Conservation (phyloP, 2,113 vertebrate species). For the Galbula dea region DNA sequence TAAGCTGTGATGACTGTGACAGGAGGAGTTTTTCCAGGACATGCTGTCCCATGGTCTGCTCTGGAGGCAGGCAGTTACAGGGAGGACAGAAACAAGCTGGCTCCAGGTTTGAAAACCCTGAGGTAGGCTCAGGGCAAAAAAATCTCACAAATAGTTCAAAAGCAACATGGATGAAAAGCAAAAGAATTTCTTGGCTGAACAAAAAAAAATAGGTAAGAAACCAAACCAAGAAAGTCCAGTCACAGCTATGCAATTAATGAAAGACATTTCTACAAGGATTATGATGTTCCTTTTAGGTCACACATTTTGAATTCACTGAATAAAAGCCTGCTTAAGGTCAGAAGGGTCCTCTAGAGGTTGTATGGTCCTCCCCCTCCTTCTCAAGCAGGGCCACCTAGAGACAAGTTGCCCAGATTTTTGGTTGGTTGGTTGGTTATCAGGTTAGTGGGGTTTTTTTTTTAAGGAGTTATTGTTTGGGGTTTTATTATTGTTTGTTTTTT, state of each 20-base stretch:
- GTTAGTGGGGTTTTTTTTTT: not conserved
- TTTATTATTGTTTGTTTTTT: not conserved
- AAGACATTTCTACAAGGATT: not conserved
- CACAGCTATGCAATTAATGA: not conserved
- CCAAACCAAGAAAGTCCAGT: not conserved
- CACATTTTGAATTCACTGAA: not conserved
- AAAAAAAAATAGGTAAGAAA: not conserved
- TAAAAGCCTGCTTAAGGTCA: not conserved
- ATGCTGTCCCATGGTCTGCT: not conserved
- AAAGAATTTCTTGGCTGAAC: not conserved
- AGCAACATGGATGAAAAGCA: not conserved
- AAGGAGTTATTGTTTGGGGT: rapidly evolving
- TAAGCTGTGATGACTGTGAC: not conserved
- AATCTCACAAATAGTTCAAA: not conserved
- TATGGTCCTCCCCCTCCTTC: rapidly evolving
- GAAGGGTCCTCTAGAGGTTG: not conserved
- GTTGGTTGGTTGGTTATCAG: no score
- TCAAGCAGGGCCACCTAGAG: not conserved
- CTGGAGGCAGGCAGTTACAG: not conserved
- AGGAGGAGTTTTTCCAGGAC: not conserved
- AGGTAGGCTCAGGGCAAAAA: not conserved
- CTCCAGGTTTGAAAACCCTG: not conserved
- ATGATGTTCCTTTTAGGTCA: not conserved
- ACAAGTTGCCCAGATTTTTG: not conserved
- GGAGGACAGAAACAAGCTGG: not conserved